These are phyloP conservation scores for Rattus rattus DNA, from an alignment of 2,113 vertebrate species.

Conservation along the genomic window DNA sequence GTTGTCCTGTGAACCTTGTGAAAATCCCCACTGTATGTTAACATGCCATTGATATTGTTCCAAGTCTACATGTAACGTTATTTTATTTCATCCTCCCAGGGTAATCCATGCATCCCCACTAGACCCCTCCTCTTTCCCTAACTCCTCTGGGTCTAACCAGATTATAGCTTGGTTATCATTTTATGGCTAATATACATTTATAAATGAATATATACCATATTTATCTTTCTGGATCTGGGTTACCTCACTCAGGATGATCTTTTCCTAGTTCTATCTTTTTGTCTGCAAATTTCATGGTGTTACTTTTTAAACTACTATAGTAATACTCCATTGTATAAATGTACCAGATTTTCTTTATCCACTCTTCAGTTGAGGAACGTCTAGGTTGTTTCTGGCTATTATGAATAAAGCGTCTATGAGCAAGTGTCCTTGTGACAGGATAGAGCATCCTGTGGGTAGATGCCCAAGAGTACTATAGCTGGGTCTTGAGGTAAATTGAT, in stretches of 20 bases:
- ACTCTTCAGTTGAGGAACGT: background rate
- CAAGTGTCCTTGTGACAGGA: background rate
- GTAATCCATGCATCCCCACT: background rate
- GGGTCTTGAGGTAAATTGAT: background rate
- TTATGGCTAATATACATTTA: background rate
- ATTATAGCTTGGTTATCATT: background rate
- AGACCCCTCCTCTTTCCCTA: background rate
- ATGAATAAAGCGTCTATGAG: background rate
- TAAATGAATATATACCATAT: background rate
- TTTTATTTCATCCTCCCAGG: background rate
- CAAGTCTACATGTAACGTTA: background rate
- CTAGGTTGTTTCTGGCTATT: background rate
- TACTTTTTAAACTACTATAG: background rate
- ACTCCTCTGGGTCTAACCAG: background rate
- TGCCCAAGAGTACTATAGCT: background rate
- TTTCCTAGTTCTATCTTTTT: background rate
- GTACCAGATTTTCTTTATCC: background rate
- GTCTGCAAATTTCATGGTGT: background rate
- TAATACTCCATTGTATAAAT: background rate
- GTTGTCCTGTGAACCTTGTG: background rate
- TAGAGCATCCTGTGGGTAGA: background rate
- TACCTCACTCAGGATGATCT: background rate
- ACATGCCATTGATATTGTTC: background rate
- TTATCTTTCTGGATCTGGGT: background rate
- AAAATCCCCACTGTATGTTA: background rate